Evolutionary conservation across 2,797 vertebrate species (phyloP).

Genomic region (Galaxias olidus): DNA sequence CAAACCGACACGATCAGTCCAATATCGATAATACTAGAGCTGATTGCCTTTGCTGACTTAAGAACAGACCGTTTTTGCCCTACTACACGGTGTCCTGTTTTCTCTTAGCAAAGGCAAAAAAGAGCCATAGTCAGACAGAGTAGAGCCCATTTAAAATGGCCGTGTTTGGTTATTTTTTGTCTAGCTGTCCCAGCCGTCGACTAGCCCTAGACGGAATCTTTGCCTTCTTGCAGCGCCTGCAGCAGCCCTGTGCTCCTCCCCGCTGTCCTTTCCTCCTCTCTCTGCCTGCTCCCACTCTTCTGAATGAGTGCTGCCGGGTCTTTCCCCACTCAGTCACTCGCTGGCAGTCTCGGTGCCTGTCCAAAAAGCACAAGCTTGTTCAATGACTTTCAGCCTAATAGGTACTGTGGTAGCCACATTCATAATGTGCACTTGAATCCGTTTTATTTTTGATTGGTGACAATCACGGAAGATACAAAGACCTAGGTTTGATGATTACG

Average conservation of each 20-base stretch:
- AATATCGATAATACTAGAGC: too few species aligned
- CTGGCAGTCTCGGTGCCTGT: conserved; percentile 25
- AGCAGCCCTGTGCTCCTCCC: conserved; percentile 28
- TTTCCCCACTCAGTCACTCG: conserved; percentile 18
- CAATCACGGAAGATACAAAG: too few species aligned
- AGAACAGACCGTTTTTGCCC: conserved; percentile 40
- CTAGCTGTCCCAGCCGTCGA: too few species aligned
- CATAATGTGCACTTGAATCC: too few species aligned
- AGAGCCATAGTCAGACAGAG: too few species aligned
- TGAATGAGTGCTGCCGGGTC: conserved; percentile 29
- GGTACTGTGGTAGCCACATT: conserved; percentile 1
- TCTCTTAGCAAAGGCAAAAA: conserved; percentile 68
- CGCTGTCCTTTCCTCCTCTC: conserved; percentile 12
- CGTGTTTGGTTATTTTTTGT: conserved; percentile 8
- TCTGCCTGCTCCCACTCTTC: conserved; percentile 22
- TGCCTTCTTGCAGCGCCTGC: conserved; percentile 39
- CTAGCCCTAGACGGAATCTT: conserved; percentile 18
- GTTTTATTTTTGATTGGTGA: too few species aligned
- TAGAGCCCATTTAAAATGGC: background rate
- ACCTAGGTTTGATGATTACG: too few species aligned
- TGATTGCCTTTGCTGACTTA: conserved; percentile 63
- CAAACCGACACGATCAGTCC: conserved; percentile 14
- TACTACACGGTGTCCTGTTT: conserved; percentile 29
- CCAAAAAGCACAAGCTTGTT: conserved; percentile 31
- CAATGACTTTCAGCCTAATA: background rate